These are phyloP conservation scores for Griposia aprilina DNA, from an alignment of 2,888 invertebrate genomes.

Conservation along the genomic window DNA sequence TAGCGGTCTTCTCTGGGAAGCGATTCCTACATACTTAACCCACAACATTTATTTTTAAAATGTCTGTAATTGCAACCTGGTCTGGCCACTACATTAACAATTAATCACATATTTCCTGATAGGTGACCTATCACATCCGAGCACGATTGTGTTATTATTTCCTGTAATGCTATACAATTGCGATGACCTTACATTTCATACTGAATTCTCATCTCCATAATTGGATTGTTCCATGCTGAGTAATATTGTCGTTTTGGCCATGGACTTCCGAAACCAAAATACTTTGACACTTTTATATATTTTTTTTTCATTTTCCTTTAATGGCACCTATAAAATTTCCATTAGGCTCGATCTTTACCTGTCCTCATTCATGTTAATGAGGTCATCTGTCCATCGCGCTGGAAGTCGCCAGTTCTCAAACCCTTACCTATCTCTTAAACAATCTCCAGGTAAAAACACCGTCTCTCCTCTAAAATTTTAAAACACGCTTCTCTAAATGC, in stretches of 20 bases:
- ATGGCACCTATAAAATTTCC: too few relatives aligned
- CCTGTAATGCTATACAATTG: constrained; percentile 37
- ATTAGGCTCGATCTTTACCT: neutral
- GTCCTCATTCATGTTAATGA: neutral
- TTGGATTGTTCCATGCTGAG: constrained; percentile 12
- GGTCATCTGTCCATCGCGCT: neutral
- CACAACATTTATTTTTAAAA: neutral
- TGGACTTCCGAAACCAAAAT: constrained; percentile 4
- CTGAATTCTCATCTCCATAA: constrained; percentile 30
- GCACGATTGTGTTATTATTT: constrained; percentile 37
- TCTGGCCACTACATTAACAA: neutral
- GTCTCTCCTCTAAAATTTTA: constrained; percentile 41
- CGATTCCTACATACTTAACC: too few relatives aligned
- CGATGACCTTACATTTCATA: constrained; percentile 30
- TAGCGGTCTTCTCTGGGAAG: neutral
- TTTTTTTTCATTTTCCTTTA: neutral
- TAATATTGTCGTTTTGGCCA: neutral
- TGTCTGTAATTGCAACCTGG: neutral
- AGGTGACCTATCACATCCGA: constrained; percentile 48
- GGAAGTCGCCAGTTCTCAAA: neutral
- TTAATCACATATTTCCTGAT: constrained; percentile 43
- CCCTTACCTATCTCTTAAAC: constrained; percentile 8
- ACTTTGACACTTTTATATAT: neutral
- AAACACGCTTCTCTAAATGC: constrained; percentile 69
- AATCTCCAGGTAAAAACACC: constrained; percentile 19